Evolutionary conservation across 2,797 vertebrate genomes (phyloP), one percentile per base, ranked within the genome.

Genomic region (Lutjanus argentimaculatus): DNA sequence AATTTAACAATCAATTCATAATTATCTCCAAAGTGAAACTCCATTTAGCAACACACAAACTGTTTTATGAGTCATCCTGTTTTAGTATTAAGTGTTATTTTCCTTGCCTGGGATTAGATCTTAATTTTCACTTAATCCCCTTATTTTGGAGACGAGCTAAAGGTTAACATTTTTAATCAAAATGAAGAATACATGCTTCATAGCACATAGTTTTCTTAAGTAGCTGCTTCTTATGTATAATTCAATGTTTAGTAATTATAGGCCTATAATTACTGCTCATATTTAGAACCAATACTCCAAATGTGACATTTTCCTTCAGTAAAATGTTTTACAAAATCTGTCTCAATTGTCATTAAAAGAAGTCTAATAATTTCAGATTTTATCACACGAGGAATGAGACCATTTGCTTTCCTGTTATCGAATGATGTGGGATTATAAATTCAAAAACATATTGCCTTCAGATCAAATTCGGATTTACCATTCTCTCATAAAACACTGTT

Each of bases 401-500:
- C 1, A 7, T 71, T 63, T 48, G n/a, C 15, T 7, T 11, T 16
- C 21, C 56, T 75, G 25, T 79, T 76, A 74, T 71, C 22, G 0
- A 67, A 74, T 76, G 14, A 76, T 81, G 43, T 11, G 22, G 72
- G 81, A 89, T 90, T 88, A 75, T 64, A 48, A 67, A 87, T 56
- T 66, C 12, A 79, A 58, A 77, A 73, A 68, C 62, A n/a, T 25
- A 78, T 74, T 43, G 2, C 61, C 67, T 79, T 57, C 49, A 51
- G 55, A 76, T 88, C 67, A 84, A 71, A 86, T 87, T 67, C 40
- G 63, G 75, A 75, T 88, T 88, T 57, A 36, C 42, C 8, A 2
- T 75, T 75, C 69, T 79, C 59, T 74, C 46, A 12, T 79, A 74
- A 85, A 75, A 70, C 71, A 52, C 69, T 72, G 92, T 93, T 90